Evolutionary conservation across 2,797 vertebrate species (phyloP).

Genomic region (Coranthus polyacanthus): DNA sequence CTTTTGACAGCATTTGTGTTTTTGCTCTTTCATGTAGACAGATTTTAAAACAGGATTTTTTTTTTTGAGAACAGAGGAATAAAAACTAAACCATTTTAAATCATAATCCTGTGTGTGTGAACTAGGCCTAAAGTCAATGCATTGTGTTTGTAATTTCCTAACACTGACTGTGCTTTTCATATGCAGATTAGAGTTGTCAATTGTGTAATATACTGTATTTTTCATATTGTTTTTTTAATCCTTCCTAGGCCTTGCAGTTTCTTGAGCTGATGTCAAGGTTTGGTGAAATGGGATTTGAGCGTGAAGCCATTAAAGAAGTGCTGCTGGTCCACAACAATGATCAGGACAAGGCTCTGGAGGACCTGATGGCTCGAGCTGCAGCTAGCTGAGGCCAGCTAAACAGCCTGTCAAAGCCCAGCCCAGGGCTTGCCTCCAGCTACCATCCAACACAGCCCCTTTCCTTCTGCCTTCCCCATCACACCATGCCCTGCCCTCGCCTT

Average conservation of each 20-base stretch:
- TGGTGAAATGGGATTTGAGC: constrained; percentile 98
- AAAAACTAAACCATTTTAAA: too few relatives aligned
- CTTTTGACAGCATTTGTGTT: too few relatives aligned
- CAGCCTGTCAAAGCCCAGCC: constrained; percentile 41
- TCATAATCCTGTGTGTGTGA: too few relatives aligned
- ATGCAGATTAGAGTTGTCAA: background rate
- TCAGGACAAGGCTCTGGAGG: constrained; percentile 96
- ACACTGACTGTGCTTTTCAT: too few relatives aligned
- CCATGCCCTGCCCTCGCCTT: constrained; percentile 66
- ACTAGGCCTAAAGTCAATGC: background rate
- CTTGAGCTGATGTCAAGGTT: constrained; percentile 97
- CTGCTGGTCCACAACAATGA: constrained; percentile 95
- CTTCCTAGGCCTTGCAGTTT: constrained; percentile 91
- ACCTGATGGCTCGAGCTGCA: constrained; percentile 93
- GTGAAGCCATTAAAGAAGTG: constrained; percentile 95
- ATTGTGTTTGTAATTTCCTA: background rate
- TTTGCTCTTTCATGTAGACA: too few relatives aligned
- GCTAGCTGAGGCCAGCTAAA: constrained; percentile 89
- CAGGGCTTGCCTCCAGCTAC: constrained; percentile 58
- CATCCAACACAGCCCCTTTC: constrained; percentile 62
- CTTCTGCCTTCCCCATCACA: constrained; percentile 59
- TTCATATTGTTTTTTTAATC: constrained; percentile 21
- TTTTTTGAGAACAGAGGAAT: too few relatives aligned
- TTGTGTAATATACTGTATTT: background rate
- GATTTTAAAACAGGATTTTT: too few relatives aligned